phyloP scores from a whole-genome alignment of 2,797 vertebrate species.

The Lacerta bilineata region DNA sequence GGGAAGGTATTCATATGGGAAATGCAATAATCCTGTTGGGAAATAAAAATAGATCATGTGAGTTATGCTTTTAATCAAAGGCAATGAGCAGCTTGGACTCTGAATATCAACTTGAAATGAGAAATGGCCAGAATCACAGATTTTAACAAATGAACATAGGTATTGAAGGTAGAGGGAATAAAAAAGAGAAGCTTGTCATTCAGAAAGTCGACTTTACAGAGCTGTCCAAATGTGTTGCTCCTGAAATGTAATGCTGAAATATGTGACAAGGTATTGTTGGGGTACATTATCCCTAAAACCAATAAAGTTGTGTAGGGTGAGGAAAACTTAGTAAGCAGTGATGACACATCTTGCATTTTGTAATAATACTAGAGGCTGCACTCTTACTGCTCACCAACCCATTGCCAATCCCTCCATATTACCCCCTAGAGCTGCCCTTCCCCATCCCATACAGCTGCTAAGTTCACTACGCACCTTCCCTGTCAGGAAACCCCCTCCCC shows the following conservation, averaged over 20 bases:
- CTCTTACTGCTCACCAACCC: neutral
- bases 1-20: constrained; percentile 11
- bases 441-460: too few species aligned
- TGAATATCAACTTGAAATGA: constrained; percentile 19
- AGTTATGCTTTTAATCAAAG: constrained; percentile 27
- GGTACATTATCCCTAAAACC: neutral
- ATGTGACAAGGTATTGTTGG: neutral
- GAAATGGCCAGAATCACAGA: neutral
- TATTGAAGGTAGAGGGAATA: neutral
- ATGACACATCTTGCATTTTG: neutral
- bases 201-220: neutral
- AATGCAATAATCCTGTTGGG: constrained; percentile 19
- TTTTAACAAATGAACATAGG: neutral
- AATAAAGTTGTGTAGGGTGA: neutral
- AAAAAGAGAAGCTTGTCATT: neutral
- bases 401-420: too few species aligned
- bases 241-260: neutral
- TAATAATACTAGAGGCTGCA: neutral
- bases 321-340: too few species aligned
- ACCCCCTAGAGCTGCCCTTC: too few species aligned
- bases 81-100: neutral
- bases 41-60: constrained; percentile 34
- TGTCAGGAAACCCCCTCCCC: too few species aligned
- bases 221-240: neutral
- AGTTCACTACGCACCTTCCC: too few species aligned